These are phyloP conservation scores for Motacilla alba DNA, from an alignment of 2,113 vertebrate species.

Conservation along the genomic window DNA sequence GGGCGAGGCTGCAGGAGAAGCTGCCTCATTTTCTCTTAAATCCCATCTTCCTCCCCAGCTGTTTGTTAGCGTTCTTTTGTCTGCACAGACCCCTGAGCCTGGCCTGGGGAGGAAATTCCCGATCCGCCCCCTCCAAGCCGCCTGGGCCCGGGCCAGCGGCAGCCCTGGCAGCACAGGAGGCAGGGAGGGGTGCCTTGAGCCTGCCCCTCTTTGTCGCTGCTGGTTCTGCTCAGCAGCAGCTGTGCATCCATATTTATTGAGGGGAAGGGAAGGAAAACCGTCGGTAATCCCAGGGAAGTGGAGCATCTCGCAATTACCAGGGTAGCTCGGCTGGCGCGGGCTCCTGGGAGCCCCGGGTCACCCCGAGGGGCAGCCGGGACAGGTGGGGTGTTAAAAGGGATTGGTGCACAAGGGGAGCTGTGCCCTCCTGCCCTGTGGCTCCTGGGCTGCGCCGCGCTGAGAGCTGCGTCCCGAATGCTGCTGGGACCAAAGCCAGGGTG, in stretches of 20 bases:
- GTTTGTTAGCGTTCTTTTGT: neutral
- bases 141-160: neutral
- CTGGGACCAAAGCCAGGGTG: neutral
- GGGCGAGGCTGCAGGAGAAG: neutral
- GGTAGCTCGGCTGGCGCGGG: neutral
- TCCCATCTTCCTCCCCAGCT: rapidly evolving
- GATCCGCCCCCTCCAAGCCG: rapidly evolving
- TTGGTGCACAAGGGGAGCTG: neutral
- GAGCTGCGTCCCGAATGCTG: neutral
- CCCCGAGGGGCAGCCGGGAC: neutral
- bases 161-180: neutral
- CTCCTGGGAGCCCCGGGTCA: neutral
- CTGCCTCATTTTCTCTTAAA: rapidly evolving
- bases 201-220: neutral
- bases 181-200: rapidly evolving
- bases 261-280: neutral
- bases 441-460: neutral
- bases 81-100: neutral
- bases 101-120: neutral
- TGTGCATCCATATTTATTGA: conserved; percentile 27
- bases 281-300: neutral
- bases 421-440: neutral
- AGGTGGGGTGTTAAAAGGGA: neutral
- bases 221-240: neutral
- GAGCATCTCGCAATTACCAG: neutral